These are phyloP conservation scores for Saccopteryx bilineata DNA, from an alignment of 2,113 vertebrate genomes.

Conservation along the genomic window DNA sequence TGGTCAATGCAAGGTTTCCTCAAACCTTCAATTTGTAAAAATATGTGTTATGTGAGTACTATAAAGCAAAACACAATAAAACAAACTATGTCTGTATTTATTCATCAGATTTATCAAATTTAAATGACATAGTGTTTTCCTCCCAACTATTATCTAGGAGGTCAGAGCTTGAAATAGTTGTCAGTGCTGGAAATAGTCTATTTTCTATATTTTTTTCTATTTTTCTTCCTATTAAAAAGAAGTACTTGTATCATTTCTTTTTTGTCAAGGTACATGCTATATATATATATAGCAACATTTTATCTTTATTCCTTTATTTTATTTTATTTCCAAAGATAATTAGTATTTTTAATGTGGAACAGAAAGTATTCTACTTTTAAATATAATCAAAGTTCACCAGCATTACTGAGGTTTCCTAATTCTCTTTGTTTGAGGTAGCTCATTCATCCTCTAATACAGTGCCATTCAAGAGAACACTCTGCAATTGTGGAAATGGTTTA, in stretches of 20 bases:
- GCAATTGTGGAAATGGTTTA: background rate
- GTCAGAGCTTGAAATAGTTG: background rate
- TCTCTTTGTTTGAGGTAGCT: background rate
- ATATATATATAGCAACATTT: background rate
- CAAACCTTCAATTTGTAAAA: background rate
- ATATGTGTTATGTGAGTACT: background rate
- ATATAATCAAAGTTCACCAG: background rate
- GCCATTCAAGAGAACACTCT: background rate
- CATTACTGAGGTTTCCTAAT: background rate
- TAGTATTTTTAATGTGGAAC: background rate
- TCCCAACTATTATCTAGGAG: background rate
- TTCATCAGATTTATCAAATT: background rate
- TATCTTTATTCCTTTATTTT: background rate
- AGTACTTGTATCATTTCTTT: background rate
- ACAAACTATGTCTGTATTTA: background rate
- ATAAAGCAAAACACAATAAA: background rate
- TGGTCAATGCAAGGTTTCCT: background rate
- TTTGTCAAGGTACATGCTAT: background rate
- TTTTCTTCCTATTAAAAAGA: background rate
- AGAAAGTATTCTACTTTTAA: background rate
- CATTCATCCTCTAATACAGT: background rate
- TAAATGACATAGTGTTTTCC: background rate
- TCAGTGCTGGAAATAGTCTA: background rate
- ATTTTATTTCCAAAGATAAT: background rate
- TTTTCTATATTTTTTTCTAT: conserved; percentile 7